Conservation (phyloP, 2,113 vertebrate genomes). For the Carassius auratus region DNA sequence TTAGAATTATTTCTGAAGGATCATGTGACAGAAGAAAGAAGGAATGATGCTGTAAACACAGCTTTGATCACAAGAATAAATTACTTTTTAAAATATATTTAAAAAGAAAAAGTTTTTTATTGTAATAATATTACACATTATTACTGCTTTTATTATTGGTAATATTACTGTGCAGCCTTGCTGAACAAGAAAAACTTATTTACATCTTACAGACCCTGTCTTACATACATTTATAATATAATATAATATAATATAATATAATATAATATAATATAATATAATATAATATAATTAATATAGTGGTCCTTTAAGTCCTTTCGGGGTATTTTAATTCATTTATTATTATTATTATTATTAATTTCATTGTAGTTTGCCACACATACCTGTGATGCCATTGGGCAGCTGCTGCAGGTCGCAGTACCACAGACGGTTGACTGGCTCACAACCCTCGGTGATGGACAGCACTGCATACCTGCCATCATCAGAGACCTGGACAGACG, state of each 20-base stretch:
- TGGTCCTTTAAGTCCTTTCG: neutral
- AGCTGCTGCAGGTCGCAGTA: slow-evolving; percentile 78
- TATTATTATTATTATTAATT: no score
- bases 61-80: no score
- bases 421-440: slow-evolving; percentile 79
- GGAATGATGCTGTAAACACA: neutral
- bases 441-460: slow-evolving; percentile 76
- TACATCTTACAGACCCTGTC: no score
- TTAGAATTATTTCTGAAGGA: neutral
- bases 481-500: slow-evolving; percentile 69
- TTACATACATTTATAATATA: neutral
- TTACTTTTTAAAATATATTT: no score
- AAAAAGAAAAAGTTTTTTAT: no score
- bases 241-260: no score
- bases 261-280: no score
- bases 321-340: neutral
- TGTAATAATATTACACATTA: no score
- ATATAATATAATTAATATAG: neutral
- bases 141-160: neutral
- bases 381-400: slow-evolving; percentile 73
- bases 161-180: neutral
- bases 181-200: neutral
- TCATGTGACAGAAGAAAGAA: neutral
- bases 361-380: neutral
- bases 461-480: slow-evolving; percentile 73